A percentile compares a stretch with the other conserved stretches of the same genome.
These are phyloP conservation scores for Chesias legatella DNA, from an alignment of 2,888 invertebrate genomes.

Conservation along the genomic window DNA sequence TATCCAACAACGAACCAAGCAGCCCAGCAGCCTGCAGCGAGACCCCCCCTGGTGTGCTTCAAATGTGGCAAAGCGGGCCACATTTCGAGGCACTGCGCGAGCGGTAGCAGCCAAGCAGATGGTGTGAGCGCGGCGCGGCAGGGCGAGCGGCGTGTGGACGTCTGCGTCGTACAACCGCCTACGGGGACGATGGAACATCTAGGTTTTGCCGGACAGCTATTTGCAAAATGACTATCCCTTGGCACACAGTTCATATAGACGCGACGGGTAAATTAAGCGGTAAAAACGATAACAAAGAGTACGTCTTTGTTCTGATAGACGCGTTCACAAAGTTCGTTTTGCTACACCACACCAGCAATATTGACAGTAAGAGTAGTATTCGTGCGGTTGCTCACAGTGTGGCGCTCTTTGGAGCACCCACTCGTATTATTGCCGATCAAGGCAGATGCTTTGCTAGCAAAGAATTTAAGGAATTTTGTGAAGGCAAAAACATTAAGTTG, in stretches of 20 bases:
- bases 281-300: slow-evolving; percentile 6
- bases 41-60: no score
- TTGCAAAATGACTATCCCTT: slow-evolving; percentile 19
- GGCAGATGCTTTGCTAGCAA: slow-evolving; percentile 21
- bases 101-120: no score
- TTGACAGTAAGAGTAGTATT: background rate
- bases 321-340: slow-evolving; percentile 5
- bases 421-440: slow-evolving; percentile 6
- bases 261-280: slow-evolving; percentile 1
- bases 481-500: slow-evolving; percentile 17
- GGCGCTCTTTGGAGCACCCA: background rate
- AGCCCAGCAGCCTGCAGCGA: no score
- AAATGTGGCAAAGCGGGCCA: no score
- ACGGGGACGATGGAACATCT: no score
- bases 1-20: no score
- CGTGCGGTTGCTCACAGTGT: background rate
- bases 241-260: slow-evolving; percentile 27
- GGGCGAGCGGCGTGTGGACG: no score
- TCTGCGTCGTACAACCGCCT: no score
- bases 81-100: no score
- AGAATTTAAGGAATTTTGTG: slow-evolving; percentile 24
- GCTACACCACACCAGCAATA: background rate
- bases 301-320: slow-evolving; percentile 1
- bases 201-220: no score
- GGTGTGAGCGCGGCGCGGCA: no score